phyloP scores from a whole-genome alignment of 2,888 invertebrate species.

The Cephalotes varians region DNA sequence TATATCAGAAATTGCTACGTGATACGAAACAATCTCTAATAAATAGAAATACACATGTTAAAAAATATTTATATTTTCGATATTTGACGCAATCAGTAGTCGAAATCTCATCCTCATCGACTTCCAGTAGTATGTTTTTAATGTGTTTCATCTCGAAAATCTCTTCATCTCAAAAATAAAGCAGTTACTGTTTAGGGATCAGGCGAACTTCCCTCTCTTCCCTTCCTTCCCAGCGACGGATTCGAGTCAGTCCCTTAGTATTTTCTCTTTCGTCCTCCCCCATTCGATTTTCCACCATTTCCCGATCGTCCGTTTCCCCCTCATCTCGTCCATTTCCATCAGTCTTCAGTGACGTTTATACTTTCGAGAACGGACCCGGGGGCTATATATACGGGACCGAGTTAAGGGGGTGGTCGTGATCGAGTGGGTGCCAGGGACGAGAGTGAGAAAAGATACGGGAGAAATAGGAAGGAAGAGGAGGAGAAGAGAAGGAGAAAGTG shows the following conservation, averaged over 20 bases:
- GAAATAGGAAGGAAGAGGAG: constrained; percentile 54
- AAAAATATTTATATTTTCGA: not conserved
- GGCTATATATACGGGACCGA: constrained; percentile 76
- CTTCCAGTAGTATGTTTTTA: constrained; percentile 66
- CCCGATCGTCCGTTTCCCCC: constrained; percentile 70
- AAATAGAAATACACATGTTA: not conserved
- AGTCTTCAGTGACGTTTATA: constrained; percentile 78
- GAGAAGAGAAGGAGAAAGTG: constrained; percentile 45
- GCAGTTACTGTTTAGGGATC: constrained; percentile 44
- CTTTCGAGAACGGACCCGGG: constrained; percentile 82
- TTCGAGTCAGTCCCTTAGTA: constrained; percentile 54
- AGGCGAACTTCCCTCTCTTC: constrained; percentile 62
- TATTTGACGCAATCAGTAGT: not conserved
- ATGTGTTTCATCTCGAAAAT: constrained; percentile 57
- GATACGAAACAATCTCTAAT: not conserved
- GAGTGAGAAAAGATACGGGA: constrained; percentile 56
- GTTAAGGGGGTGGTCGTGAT: constrained; percentile 67
- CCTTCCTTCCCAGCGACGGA: constrained; percentile 52
- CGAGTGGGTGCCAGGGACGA: constrained; percentile 65
- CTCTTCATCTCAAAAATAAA: constrained; percentile 63
- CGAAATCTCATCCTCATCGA: constrained; percentile 44
- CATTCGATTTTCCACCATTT: constrained; percentile 79
- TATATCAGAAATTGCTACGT: not conserved
- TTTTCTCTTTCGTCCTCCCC: constrained; percentile 62
- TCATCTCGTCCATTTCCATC: constrained; percentile 75